Evolutionary conservation across 2,797 vertebrate genomes (phyloP).

Genomic region (Sebastiscus albofasciatus): DNA sequence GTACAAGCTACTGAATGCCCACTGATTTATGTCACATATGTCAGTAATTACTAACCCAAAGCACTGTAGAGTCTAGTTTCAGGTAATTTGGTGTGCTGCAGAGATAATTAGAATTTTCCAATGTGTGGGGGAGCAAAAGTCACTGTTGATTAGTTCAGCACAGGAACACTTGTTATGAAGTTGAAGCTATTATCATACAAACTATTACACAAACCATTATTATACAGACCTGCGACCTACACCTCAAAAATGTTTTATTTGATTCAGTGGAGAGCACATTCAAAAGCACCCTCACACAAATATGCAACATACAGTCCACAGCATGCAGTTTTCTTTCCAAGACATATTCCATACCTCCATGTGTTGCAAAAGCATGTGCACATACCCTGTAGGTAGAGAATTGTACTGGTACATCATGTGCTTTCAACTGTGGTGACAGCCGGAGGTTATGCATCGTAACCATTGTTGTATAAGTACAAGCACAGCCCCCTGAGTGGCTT

Average conservation of each 20-base stretch:
- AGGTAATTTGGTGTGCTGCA: slow-evolving; percentile 44
- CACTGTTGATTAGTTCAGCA: slow-evolving; percentile 41
- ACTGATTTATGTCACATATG: slow-evolving; percentile 30
- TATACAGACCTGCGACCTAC: background rate
- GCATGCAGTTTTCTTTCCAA: background rate
- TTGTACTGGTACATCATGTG: background rate
- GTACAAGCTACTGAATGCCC: slow-evolving; percentile 1
- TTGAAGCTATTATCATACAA: slow-evolving; percentile 5
- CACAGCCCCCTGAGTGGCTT: background rate
- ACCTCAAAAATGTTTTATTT: background rate
- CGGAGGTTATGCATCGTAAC: background rate
- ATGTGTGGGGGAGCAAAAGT: slow-evolving; percentile 31
- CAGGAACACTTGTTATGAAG: slow-evolving; percentile 23
- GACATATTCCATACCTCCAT: background rate
- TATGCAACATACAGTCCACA: background rate
- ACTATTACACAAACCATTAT: background rate
- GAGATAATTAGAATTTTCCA: slow-evolving; percentile 50
- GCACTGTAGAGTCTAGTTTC: slow-evolving; percentile 26
- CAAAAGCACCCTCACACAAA: background rate
- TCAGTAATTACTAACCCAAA: slow-evolving; percentile 46
- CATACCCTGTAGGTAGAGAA: too few relatives aligned
- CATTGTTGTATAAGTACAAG: background rate
- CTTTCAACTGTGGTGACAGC: background rate
- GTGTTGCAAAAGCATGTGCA: background rate
- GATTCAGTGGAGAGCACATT: background rate